A percentile compares a stretch with the other conserved stretches of the same genome.
phyloP scores from a whole-genome alignment of 2,797 vertebrate species.

The Coccyzus lansbergi region DNA sequence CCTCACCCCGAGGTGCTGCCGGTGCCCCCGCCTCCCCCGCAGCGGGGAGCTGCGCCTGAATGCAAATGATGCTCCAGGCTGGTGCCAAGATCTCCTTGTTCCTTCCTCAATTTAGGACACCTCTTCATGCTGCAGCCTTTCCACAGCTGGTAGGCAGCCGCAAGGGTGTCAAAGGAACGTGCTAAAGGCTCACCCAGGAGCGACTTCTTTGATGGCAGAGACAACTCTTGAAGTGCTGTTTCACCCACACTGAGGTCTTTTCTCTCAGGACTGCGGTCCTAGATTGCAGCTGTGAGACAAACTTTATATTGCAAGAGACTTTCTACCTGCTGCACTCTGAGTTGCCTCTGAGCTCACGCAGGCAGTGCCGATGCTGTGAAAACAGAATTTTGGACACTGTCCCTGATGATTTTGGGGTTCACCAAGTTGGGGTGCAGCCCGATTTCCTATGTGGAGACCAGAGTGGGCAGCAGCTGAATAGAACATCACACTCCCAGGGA shows the following conservation, averaged over 20 bases:
- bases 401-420: background rate
- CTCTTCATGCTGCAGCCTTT: constrained; percentile 1
- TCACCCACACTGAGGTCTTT: background rate
- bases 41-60: background rate
- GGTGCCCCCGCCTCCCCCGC: background rate
- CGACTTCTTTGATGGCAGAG: background rate
- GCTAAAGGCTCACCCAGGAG: background rate
- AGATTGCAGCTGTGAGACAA: background rate
- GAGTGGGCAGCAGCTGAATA: fast-evolving
- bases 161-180: background rate
- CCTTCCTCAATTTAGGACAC: constrained; percentile 42
- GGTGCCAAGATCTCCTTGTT: constrained; percentile 51
- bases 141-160: background rate
- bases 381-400: fast-evolving
- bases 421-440: fast-evolving
- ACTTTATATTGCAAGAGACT: fast-evolving
- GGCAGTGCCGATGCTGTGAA: fast-evolving
- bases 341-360: fast-evolving
- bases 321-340: background rate
- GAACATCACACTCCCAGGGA: fast-evolving
- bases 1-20: background rate
- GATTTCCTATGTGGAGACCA: fast-evolving
- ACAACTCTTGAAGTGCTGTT: background rate
- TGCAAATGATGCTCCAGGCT: constrained; percentile 27
- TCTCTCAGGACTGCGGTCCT: background rate